phyloP scores from a whole-genome alignment of 2,113 vertebrate genomes.

The Silurus glanis region DNA sequence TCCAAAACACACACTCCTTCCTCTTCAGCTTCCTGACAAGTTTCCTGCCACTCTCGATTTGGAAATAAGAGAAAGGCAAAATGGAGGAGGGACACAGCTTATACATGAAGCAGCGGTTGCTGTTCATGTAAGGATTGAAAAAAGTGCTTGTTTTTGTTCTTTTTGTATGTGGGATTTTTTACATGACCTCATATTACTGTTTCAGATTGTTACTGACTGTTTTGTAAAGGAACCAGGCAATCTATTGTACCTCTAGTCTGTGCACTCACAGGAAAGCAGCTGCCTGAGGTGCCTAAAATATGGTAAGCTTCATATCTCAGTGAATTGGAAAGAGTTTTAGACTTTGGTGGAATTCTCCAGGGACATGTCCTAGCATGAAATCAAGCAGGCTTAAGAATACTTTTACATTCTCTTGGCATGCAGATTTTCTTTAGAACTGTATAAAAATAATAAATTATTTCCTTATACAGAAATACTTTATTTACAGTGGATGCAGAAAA shows the following conservation, averaged over 20 bases:
- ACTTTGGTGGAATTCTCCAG: neutral
- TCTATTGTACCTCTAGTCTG: neutral
- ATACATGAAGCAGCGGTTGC: neutral
- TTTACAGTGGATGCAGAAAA: neutral
- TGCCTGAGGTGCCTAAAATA: constrained; percentile 10
- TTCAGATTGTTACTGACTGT: constrained; percentile 7
- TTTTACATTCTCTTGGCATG: constrained; percentile 1
- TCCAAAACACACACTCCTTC: neutral
- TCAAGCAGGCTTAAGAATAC: neutral
- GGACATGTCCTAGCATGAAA: neutral
- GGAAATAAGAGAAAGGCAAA: neutral
- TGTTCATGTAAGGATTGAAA: neutral
- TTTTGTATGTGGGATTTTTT: neutral
- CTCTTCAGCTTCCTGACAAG: constrained; percentile 30
- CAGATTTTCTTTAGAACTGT: neutral
- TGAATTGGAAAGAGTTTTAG: neutral
- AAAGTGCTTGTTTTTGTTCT: neutral
- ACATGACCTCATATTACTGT: neutral
- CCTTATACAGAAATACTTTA: neutral
- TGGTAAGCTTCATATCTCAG: constrained; percentile 20
- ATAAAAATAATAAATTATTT: neutral
- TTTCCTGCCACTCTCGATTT: constrained; percentile 12
- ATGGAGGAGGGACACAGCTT: neutral
- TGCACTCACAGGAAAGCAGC: constrained; percentile 1
- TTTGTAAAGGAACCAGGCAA: neutral